A percentile compares a stretch with the other conserved stretches of the same genome.
Evolutionary conservation across 2,113 vertebrate genomes (phyloP).

Genomic region (Siniperca chuatsi): DNA sequence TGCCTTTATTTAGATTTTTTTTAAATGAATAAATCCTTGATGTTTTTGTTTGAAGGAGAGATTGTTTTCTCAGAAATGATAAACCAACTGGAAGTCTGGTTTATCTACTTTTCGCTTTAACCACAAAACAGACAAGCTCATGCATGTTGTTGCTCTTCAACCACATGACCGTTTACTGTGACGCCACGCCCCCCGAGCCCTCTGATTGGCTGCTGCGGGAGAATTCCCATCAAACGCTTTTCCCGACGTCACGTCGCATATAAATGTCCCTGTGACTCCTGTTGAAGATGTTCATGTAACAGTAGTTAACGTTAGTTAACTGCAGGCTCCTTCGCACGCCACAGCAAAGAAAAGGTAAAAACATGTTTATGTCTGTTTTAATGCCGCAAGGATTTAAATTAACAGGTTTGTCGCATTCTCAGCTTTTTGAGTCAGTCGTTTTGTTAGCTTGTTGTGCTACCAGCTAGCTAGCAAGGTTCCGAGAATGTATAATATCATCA

Average conservation of each 20-base stretch:
- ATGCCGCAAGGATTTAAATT: accelerated
- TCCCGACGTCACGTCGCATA: constrained; percentile 36
- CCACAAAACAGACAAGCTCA: neutral
- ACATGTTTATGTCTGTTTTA: accelerated
- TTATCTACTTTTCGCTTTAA: neutral
- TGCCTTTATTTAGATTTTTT: neutral
- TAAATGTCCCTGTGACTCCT: constrained; percentile 26
- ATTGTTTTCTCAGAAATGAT: neutral
- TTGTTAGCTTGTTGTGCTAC: constrained; percentile 27
- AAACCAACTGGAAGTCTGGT: accelerated
- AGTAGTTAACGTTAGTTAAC: accelerated
- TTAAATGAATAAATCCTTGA: neutral
- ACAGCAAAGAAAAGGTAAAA: constrained; percentile 50
- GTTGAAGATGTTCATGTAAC: neutral
- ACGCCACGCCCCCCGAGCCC: constrained; percentile 42
- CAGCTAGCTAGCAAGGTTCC: constrained; percentile 5
- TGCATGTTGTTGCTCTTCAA: neutral
- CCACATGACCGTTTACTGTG: constrained; percentile 26
- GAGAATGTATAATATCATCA: neutral
- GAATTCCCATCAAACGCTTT: neutral
- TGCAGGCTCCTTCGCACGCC: accelerated
- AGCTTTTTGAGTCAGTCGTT: neutral
- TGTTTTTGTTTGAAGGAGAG: neutral
- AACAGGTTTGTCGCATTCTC: neutral
- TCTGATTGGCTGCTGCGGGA: constrained; percentile 60